Evolutionary conservation across 1,140 invertebrate species (phyloP), one percentile per base, ranked within the genome.

Genomic region (Philopotamus ludificatus): DNA sequence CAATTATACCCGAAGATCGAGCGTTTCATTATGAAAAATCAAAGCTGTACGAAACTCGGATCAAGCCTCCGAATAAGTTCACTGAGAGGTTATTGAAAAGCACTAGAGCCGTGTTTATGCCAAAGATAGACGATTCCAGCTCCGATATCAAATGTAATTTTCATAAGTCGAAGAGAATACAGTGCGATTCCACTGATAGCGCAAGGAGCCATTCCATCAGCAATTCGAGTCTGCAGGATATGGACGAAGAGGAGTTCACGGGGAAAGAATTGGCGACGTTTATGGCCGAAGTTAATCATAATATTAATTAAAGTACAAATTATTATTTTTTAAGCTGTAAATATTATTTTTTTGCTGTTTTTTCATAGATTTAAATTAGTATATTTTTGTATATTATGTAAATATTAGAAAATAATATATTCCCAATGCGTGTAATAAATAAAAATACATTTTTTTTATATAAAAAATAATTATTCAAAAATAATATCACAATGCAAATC

Each of bases 191-290:
- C 1, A 74, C 74, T 1, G 76, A 79, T 60, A 78, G 76, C 39
- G 69, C 70, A 44, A 59, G 73, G 71, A 20, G 79, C 74, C n/a
- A 77, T 75, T 18, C 75, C 23, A 89, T 89, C 54, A 88, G 86
- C 68, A 89, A 89, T 75, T 88, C 86, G 3, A 89, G 87, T 72
- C 76, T 89, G 1, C 85, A 88, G 59, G 87, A 89, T 72, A 73
- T 87, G 51, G 85, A 85, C 45, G 84, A 87, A 62, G 82, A 82
- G 12, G 88, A 89, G 67, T 84, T 86, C 63, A 85, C 79, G 1
- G 84, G 84, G 15, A 75, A 82, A 25, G 88, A 89, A 74, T 72
- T 88, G 45, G 83, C 84, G 1, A 81, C 77, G 3, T 86, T 84
- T 67, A 84, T 88, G 83, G 82, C 83, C 16, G 81, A 87, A 75